Base-by-base conservation (phyloP, 2,888 invertebrate genomes). In the Clostera curtula region DNA sequence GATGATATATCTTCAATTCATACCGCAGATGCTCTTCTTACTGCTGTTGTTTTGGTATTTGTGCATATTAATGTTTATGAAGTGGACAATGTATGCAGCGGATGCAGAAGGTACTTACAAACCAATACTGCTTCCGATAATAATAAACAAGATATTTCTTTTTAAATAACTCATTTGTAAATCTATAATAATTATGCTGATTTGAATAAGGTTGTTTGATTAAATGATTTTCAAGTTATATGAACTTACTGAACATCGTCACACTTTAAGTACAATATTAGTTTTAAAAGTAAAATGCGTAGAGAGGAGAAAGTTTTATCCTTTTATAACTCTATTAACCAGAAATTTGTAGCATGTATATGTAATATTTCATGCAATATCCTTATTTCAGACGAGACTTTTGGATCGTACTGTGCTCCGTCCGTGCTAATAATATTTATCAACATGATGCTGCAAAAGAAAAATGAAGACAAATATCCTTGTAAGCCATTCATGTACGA, bases 381-480 rank as follows among this genome's bases (percentile, higher is more conserved):
- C n/a, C 9, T n/a, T 4, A n/a, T 54, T 62, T 2, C 55, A 86
- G 86, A 82, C 27, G 54, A 65, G 10, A 62, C 64, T 2, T 66
- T 65, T 12, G 73, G 76, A 11, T 69, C 90, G 0, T 76, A 74
- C 2, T 90, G 90, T 53, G 93, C 94, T 0, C 94, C 93, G 0
- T 91, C 91, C 13, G 88, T 94, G 0, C 85, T 94, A 10, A 92
- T 93, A 34, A 88, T 90, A 32, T 90, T 93, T 55, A 93, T 93
- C 66, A 92, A 92, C 67, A 93, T 93, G 93, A 89, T 90, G 75
- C 72, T 91, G 47, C 64, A 89, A 51, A 90, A 88, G 51, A 42
- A 63, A 29, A 55, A 77, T 1, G 66, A 66, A 0, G 61, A 63
- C 5, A 69, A 71, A 4, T 47, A 60, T 0, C 80, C 73, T 0